phyloP scores from a whole-genome alignment of 2,113 vertebrate species.

The Cromileptes altivelis region DNA sequence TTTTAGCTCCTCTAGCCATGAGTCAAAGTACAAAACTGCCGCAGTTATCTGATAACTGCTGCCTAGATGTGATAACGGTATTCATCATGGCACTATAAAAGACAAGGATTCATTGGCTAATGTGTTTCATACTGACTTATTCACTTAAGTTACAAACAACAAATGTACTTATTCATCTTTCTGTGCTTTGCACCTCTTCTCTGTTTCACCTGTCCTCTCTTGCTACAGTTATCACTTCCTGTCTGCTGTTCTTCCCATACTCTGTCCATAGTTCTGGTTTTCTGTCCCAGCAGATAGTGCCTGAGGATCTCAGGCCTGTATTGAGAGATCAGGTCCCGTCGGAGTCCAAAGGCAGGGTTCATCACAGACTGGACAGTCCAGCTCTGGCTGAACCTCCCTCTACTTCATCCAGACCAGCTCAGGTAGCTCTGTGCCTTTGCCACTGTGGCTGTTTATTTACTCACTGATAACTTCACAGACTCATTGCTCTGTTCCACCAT shows the following conservation, averaged over 20 bases:
- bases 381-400: background rate
- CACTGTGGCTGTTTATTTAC: background rate
- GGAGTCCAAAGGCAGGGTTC: background rate
- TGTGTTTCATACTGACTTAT: too few relatives aligned
- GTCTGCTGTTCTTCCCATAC: background rate
- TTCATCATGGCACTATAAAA: too few relatives aligned
- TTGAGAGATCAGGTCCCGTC: background rate
- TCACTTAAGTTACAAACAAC: too few relatives aligned
- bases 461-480: background rate
- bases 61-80: too few relatives aligned
- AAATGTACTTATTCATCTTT: too few relatives aligned
- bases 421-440: constrained; percentile 18
- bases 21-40: too few relatives aligned
- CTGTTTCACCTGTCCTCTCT: too few relatives aligned
- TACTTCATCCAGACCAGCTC: background rate
- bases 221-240: background rate
- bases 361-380: background rate
- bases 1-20: too few relatives aligned
- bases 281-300: constrained; percentile 23
- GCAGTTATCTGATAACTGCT: too few relatives aligned
- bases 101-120: too few relatives aligned
- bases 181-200: too few relatives aligned
- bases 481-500: background rate
- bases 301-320: constrained; percentile 28
- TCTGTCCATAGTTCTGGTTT: background rate